Conservation (phyloP, 1,140 invertebrate species). For the Bombyx mandarina region DNA sequence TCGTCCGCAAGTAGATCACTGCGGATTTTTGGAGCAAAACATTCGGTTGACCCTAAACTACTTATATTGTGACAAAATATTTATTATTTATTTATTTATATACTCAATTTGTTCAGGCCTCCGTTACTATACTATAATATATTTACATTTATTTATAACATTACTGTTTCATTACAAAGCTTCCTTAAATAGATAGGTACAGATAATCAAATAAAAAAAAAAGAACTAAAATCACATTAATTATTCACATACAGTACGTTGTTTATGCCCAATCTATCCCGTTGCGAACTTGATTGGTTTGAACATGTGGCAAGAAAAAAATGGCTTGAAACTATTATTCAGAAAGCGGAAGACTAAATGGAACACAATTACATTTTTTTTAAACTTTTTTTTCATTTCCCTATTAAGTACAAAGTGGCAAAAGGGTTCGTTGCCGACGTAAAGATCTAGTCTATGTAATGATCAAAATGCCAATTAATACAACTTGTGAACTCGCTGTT, state of each 20-base stretch:
- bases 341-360: slow-evolving; percentile 1
- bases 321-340: neutral
- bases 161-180: slow-evolving; percentile 30
- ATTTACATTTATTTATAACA: slow-evolving; percentile 47
- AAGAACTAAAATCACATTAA: slow-evolving; percentile 30
- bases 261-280: slow-evolving; percentile 33
- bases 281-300: neutral
- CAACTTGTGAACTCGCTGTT: too few relatives aligned
- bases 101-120: slow-evolving; percentile 43
- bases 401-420: too few relatives aligned
- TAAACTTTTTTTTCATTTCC: too few relatives aligned
- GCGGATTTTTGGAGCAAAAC: neutral
- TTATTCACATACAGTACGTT: slow-evolving; percentile 21
- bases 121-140: slow-evolving; percentile 37
- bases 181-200: slow-evolving; percentile 8
- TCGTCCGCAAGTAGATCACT: neutral
- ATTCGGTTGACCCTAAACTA: neutral
- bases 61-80: slow-evolving; percentile 8
- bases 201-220: slow-evolving; percentile 4
- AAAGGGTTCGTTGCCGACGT: too few relatives aligned
- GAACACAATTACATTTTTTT: too few relatives aligned
- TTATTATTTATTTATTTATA: slow-evolving; percentile 4
- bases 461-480: too few relatives aligned
- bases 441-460: too few relatives aligned
- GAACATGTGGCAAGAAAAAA: neutral